Evolutionary conservation across 2,113 vertebrate genomes (phyloP).

Genomic region (Bothrops jararaca): DNA sequence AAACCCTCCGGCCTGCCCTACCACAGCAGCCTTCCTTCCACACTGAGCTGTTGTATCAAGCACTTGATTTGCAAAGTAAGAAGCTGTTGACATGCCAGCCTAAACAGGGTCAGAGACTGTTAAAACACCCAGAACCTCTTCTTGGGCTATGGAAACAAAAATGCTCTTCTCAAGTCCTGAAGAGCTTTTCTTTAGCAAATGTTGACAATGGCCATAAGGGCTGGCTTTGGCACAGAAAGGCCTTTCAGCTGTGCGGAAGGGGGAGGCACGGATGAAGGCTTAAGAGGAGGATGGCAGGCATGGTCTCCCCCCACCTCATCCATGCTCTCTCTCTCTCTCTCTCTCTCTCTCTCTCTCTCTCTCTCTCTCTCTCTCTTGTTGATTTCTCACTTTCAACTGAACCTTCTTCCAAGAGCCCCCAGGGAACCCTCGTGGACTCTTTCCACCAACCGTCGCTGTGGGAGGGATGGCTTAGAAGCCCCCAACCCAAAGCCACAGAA

Average conservation of each 20-base stretch:
- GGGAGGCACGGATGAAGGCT: not conserved
- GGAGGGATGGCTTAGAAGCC: not conserved
- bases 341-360: too few species aligned
- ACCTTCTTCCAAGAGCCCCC: not conserved
- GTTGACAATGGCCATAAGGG: not conserved
- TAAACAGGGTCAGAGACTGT: not conserved
- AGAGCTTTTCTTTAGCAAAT: not conserved
- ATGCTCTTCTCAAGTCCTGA: not conserved
- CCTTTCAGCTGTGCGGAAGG: rapidly evolving
- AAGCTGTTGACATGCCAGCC: not conserved
- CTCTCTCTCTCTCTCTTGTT: not conserved
- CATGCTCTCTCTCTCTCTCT: too few species aligned
- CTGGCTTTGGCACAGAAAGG: not conserved
- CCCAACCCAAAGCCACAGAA: not conserved
- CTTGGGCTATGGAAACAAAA: not conserved
- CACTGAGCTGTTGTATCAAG: not conserved
- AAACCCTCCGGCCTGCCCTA: not conserved
- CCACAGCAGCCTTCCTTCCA: not conserved
- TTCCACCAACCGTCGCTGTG: not conserved
- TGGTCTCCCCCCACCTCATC: not conserved
- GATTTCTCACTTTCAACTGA: not conserved
- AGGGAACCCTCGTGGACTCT: not conserved
- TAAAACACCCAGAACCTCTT: not conserved
- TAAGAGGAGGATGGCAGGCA: not conserved
- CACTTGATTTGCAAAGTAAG: not conserved